Conservation (phyloP, 2,888 invertebrate species). For the Himalopsyche anomala region DNA sequence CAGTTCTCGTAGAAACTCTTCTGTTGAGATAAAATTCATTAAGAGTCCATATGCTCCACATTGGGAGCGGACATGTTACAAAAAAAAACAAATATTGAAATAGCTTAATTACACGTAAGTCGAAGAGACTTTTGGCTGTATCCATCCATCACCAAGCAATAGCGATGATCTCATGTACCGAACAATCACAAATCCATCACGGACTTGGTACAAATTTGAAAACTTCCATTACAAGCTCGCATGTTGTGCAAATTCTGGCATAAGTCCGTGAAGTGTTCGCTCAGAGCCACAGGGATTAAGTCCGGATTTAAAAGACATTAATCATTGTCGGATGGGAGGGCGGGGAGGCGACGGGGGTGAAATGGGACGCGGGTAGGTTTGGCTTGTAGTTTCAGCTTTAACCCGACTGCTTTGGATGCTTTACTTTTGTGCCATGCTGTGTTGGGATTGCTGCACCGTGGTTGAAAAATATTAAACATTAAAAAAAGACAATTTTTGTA, state of each 20-base stretch:
- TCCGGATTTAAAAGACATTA: slow-evolving; percentile 83
- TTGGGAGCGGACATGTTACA: too few species aligned
- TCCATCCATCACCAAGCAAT: too few species aligned
- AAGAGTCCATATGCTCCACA: too few species aligned
- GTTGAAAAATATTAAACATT: not conserved
- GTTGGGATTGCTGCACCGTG: not conserved
- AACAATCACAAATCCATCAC: slow-evolving; percentile 31
- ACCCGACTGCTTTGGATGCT: slow-evolving; percentile 62
- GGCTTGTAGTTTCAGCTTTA: slow-evolving; percentile 71
- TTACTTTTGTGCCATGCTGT: slow-evolving; percentile 64
- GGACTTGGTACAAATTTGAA: slow-evolving; percentile 1
- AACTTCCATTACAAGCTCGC: slow-evolving; percentile 29
- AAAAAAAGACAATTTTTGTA: too few species aligned
- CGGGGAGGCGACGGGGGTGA: slow-evolving; percentile 63
- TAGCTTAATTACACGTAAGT: too few species aligned
- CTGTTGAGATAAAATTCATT: too few species aligned
- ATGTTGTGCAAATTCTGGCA: slow-evolving; percentile 28
- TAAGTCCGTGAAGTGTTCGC: slow-evolving; percentile 34
- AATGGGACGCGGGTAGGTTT: not conserved
- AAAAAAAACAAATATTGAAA: too few species aligned
- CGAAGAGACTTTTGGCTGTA: too few species aligned
- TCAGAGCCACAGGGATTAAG: slow-evolving; percentile 79
- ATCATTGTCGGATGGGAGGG: slow-evolving; percentile 79
- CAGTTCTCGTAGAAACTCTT: too few species aligned
- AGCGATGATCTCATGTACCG: too few species aligned